A percentile compares a stretch with the other conserved stretches of the same genome.
Conservation (phyloP, 2,888 invertebrate genomes). For the Agrotis puta region DNA sequence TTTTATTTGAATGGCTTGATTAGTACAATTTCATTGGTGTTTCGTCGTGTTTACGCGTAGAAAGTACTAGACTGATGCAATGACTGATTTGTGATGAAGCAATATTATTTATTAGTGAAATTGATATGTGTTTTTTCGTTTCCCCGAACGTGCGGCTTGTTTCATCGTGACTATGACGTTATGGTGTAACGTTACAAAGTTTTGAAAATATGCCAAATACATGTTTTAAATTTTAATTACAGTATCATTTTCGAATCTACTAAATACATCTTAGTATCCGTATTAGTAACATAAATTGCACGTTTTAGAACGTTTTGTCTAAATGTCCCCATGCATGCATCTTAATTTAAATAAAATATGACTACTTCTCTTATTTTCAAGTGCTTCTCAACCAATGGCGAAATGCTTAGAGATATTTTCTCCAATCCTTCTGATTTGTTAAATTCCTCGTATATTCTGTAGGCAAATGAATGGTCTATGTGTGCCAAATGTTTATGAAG, state of each 20-base stretch:
- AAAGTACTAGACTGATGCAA: slow-evolving; percentile 86
- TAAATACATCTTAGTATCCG: slow-evolving; percentile 22
- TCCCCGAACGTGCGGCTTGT: slow-evolving; percentile 56
- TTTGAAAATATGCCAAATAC: slow-evolving; percentile 63
- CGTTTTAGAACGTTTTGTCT: slow-evolving; percentile 4
- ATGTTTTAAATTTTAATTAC: slow-evolving; percentile 46
- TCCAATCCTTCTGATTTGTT: slow-evolving; percentile 52
- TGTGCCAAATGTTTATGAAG: slow-evolving; percentile 86
- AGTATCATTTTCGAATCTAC: slow-evolving; percentile 26
- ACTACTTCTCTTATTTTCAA: slow-evolving; percentile 33
- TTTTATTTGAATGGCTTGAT: slow-evolving; percentile 67
- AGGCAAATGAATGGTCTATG: slow-evolving; percentile 70
- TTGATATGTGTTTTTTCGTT: slow-evolving; percentile 72
- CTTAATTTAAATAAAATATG: slow-evolving; percentile 8
- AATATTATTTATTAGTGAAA: slow-evolving; percentile 89
- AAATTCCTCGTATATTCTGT: slow-evolving; percentile 61
- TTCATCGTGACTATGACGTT: slow-evolving; percentile 40
- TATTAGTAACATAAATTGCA: slow-evolving; percentile 24
- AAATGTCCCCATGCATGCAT: background rate
- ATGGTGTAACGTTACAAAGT: slow-evolving; percentile 22
- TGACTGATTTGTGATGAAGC: slow-evolving; percentile 89
- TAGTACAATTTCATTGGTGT: slow-evolving; percentile 71
- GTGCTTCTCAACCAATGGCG: slow-evolving; percentile 61
- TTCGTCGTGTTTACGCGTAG: slow-evolving; percentile 71
- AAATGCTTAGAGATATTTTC: slow-evolving; percentile 56